Evolutionary conservation across 2,113 vertebrate species (phyloP).

Genomic region (Nesoenas mayeri): DNA sequence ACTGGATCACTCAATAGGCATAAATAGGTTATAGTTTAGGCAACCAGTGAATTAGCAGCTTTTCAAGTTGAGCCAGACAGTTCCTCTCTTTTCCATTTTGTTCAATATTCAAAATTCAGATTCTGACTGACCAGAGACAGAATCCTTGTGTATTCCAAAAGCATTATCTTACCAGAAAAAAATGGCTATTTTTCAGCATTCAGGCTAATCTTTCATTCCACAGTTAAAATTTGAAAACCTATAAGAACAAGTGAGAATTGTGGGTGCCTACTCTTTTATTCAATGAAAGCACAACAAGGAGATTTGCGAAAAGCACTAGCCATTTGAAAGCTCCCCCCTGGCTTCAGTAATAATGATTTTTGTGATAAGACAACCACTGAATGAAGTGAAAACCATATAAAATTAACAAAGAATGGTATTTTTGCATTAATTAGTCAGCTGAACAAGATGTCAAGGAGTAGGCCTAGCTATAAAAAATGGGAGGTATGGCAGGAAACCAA

Average conservation of each 20-base stretch:
- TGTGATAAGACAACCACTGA: not conserved
- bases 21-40: not conserved
- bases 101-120: not conserved
- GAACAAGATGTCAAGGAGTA: not conserved
- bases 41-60: not conserved
- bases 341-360: not conserved
- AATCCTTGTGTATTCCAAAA: not conserved
- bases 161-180: not conserved
- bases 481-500: not conserved
- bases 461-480: not conserved
- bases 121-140: not conserved
- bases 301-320: not conserved
- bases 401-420: not conserved
- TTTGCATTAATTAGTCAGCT: not conserved
- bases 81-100: not conserved
- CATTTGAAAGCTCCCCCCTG: not conserved
- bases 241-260: not conserved
- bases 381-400: not conserved
- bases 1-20: not conserved
- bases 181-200: not conserved
- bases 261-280: not conserved
- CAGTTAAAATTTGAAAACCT: not conserved
- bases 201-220: not conserved
- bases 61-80: not conserved
- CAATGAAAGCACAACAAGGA: not conserved